These are phyloP conservation scores for Melanaphis sacchari DNA, from an alignment of 1,140 invertebrate genomes.

Conservation along the genomic window DNA sequence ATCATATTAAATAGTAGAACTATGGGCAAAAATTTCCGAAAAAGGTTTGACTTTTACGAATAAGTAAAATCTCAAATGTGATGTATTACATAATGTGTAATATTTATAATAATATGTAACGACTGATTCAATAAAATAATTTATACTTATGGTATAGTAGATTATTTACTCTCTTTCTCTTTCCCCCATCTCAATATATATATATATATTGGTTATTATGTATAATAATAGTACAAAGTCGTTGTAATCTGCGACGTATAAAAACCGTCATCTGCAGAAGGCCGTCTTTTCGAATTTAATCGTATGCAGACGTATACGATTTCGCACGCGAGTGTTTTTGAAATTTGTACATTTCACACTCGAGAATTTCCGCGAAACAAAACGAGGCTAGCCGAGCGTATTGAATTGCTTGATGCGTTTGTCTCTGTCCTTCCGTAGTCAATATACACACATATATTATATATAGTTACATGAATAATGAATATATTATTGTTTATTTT, in stretches of 20 bases:
- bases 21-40: not conserved
- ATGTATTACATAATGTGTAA: not conserved
- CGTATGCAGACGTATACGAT: not conserved
- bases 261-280: conserved; percentile 32
- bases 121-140: not conserved
- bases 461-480: not conserved
- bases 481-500: conserved; percentile 14
- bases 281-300: conserved; percentile 32
- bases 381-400: not conserved
- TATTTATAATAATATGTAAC: not conserved
- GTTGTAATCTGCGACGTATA: not conserved
- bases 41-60: not conserved
- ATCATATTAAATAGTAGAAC: no score
- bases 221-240: not conserved
- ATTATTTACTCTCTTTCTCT: not conserved
- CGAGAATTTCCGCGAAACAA: conserved; percentile 29
- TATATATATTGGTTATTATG: not conserved
- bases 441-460: not conserved
- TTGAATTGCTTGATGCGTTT: not conserved
- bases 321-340: conserved; percentile 6
- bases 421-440: not conserved
- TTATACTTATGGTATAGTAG: not conserved
- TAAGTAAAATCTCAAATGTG: not conserved
- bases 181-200: no score
- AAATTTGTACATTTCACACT: conserved; percentile 29